A percentile compares a stretch with the other conserved stretches of the same genome.
Evolutionary conservation across 2,113 vertebrate species (phyloP).

Genomic region (Mustela lutreola): DNA sequence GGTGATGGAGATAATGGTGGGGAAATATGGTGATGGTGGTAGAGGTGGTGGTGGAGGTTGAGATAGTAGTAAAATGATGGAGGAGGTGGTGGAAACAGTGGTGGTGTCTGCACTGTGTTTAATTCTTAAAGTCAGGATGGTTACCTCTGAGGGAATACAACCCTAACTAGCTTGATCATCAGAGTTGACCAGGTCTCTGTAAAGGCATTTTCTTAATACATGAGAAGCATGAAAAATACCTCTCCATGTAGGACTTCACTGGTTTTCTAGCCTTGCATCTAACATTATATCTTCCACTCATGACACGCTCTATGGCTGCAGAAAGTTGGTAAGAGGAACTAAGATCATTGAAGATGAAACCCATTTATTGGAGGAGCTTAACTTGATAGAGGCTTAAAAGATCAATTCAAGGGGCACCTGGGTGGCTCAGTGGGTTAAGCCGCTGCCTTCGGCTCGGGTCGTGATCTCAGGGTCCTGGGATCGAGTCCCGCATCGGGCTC

Average conservation of each 20-base stretch:
- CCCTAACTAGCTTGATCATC: not conserved
- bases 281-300: not conserved
- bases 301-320: not conserved
- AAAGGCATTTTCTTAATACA: not conserved
- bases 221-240: not conserved
- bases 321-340: not conserved
- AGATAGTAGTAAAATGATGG: not conserved
- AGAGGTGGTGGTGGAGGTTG: not conserved
- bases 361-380: not conserved
- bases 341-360: too few relatives aligned
- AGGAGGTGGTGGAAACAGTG: too few relatives aligned
- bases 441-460: too few relatives aligned
- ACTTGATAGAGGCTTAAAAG: not conserved
- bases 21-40: too few relatives aligned
- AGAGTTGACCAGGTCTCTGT: not conserved
- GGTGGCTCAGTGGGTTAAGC: too few relatives aligned
- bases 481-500: too few relatives aligned
- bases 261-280: not conserved
- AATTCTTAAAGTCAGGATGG: not conserved
- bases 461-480: too few relatives aligned
- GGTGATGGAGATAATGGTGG: not conserved
- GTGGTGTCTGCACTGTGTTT: not conserved
- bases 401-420: too few relatives aligned
- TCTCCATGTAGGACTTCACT: fast-evolving
- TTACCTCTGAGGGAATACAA: not conserved